Evolutionary conservation across 2,113 vertebrate genomes (phyloP).

Genomic region (Tricholaema leucomelas): DNA sequence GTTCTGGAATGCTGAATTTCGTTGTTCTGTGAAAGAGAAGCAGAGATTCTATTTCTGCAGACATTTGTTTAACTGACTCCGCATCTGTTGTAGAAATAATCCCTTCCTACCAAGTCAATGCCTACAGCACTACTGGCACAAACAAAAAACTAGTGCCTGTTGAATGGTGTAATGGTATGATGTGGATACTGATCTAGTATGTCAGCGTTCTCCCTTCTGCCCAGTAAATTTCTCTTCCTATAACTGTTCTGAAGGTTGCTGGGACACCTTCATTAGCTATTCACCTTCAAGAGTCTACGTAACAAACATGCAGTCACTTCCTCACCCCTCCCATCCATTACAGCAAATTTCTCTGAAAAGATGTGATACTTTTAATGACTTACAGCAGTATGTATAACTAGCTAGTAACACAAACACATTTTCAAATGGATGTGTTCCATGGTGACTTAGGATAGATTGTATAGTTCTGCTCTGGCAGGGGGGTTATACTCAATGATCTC

Average conservation of each 20-base stretch:
- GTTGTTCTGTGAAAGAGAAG: neutral
- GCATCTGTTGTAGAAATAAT: neutral
- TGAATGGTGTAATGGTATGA: neutral
- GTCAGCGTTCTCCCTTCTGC: neutral
- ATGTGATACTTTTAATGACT: neutral
- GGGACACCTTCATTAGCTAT: neutral
- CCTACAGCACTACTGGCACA: neutral
- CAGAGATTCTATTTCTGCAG: neutral
- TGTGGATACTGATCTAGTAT: fast-evolving
- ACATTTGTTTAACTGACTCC: neutral
- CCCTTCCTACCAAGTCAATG: neutral
- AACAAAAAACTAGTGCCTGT: neutral
- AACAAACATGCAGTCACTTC: neutral
- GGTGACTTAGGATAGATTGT: too few species aligned
- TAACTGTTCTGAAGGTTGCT: neutral
- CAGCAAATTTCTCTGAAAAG: neutral
- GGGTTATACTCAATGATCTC: too few species aligned
- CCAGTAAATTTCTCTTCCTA: neutral
- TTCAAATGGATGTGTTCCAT: too few species aligned
- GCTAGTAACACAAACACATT: neutral
- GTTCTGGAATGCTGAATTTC: neutral
- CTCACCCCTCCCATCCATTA: neutral
- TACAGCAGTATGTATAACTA: neutral
- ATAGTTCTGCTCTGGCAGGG: too few species aligned
- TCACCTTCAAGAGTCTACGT: neutral